These are phyloP conservation scores for Zaprionus gabonicus DNA, from an alignment of 1,140 invertebrate genomes.

Conservation along the genomic window DNA sequence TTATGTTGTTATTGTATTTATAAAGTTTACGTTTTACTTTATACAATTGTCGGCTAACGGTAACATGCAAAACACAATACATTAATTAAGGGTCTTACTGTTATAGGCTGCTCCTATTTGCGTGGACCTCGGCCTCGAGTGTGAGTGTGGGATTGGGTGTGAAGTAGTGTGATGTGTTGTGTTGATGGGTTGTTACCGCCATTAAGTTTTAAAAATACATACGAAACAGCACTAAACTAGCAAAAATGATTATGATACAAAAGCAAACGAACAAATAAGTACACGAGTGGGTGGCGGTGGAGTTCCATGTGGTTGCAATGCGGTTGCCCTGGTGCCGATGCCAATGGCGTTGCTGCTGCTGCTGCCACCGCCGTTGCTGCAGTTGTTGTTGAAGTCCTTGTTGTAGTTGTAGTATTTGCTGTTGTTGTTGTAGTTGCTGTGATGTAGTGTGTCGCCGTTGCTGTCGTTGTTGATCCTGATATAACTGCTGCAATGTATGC, in stretches of 20 bases:
- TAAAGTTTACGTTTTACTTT: slow-evolving; percentile 59
- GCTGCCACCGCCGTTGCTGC: slow-evolving; percentile 23
- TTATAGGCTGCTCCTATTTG: slow-evolving; percentile 6
- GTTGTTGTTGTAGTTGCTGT: slow-evolving; percentile 39
- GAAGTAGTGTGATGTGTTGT: slow-evolving; percentile 33
- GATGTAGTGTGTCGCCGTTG: slow-evolving; percentile 40
- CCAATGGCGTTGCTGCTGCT: slow-evolving; percentile 15
- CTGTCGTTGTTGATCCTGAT: slow-evolving; percentile 35
- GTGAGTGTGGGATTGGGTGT: slow-evolving; percentile 21
- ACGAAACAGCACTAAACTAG: slow-evolving; percentile 80
- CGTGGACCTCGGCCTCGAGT: slow-evolving; percentile 9
- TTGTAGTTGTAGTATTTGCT: slow-evolving; percentile 30
- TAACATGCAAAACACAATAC: slow-evolving; percentile 33
- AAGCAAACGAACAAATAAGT: slow-evolving; percentile 83
- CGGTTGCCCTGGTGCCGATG: slow-evolving; percentile 41
- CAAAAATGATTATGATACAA: slow-evolving; percentile 83
- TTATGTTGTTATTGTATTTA: slow-evolving; percentile 19
- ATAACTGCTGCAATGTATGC: slow-evolving; percentile 64
- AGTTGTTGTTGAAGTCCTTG: slow-evolving; percentile 22
- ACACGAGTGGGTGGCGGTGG: slow-evolving; percentile 78
- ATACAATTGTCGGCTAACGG: slow-evolving; percentile 67
- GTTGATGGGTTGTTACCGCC: slow-evolving; percentile 39
- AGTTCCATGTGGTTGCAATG: slow-evolving; percentile 54
- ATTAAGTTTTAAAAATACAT: slow-evolving; percentile 69
- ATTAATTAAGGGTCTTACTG: slow-evolving; percentile 49